Percentiles rank a stretch among this genome's conserved stretches.
Evolutionary conservation across 2,113 vertebrate species (phyloP).

Genomic region (Anoura caudifer): DNA sequence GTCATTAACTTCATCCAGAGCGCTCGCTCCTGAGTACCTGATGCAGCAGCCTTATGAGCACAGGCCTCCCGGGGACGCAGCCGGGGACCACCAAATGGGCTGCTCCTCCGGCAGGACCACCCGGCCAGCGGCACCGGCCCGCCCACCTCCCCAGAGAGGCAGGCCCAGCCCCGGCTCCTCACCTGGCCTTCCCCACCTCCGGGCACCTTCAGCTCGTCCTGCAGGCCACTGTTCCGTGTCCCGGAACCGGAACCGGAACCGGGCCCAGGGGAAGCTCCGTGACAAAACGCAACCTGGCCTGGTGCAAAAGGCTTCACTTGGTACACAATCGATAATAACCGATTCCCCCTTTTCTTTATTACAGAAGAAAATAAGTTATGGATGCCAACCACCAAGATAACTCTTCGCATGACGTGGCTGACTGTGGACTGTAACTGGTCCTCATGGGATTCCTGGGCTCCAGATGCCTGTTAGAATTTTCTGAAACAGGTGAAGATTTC

Average conservation of each 20-base stretch:
- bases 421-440: conserved; percentile 77
- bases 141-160: conserved; percentile 48
- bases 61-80: conserved; percentile 5
- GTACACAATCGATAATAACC: conserved; percentile 79
- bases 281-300: conserved; percentile 75
- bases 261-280: conserved; percentile 25
- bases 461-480: conserved; percentile 79
- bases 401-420: conserved; percentile 80
- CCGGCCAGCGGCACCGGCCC: conserved; percentile 42
- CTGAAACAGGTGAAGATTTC: conserved; percentile 81
- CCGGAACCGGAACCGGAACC: no score
- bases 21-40: conserved; percentile 66
- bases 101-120: conserved; percentile 43
- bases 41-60: conserved; percentile 74
- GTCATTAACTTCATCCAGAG: conserved; percentile 72
- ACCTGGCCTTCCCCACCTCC: conserved; percentile 46
- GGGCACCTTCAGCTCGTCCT: conserved; percentile 34
- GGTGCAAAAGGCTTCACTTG: conserved; percentile 75
- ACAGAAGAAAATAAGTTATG: conserved; percentile 82
- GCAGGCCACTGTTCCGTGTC: neutral
- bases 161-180: conserved; percentile 43
- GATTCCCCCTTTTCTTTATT: conserved; percentile 70
- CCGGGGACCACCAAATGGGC: accelerated
- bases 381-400: conserved; percentile 81
- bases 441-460: conserved; percentile 80